Evolutionary conservation across 2,888 invertebrate species (phyloP), one percentile per base, ranked within the genome.

Genomic region (Temnothorax unifasciatus): DNA sequence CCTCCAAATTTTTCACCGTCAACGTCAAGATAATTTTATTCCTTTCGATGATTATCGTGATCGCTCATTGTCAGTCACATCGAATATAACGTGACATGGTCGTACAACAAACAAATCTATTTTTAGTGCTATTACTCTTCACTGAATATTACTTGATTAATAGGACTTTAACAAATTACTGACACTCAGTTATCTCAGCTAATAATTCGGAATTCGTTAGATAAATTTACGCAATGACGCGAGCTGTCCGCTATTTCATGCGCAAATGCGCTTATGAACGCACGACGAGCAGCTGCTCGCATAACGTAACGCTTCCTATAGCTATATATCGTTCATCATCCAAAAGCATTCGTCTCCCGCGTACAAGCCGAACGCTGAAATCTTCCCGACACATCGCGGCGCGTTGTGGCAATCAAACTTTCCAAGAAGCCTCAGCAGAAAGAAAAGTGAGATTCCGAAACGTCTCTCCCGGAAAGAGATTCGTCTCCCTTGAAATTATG

Each of bases 331-430:
- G 61, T 73, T 79, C 66, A 54, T 84, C 74, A 66, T 66, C 21
- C 84, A 41, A 34, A 34, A 71, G 85, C 85, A 83, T 87, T 88
- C 83, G 54, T 90, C 83, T 83, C 82, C 64, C 52, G 34, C 68
- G 61, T 64, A 61, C 71, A 82, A 86, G 64, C 47, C 84, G 50
- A 87, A 85, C 77, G 86, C 85, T 82, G 86, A 85, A 84, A 85
- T 82, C 73, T 68, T 76, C 50, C 79, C 71, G 91, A 83, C 90
- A 82, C 84, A 85, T 87, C 77, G 44, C 84, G 76, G 54, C 61
- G 77, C 73, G 73, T 74, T 83, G 73, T 25, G 82, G 85, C 90
- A 90, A 90, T 91, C 90, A 88, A 91, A 90, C 90, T 90, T 90
- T 81, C 64, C 87, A 83, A 76, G 85, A 71, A 69, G 47, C 54